These are phyloP conservation scores for Trachelus tabidus DNA, from an alignment of 2,888 invertebrate species.

Conservation along the genomic window DNA sequence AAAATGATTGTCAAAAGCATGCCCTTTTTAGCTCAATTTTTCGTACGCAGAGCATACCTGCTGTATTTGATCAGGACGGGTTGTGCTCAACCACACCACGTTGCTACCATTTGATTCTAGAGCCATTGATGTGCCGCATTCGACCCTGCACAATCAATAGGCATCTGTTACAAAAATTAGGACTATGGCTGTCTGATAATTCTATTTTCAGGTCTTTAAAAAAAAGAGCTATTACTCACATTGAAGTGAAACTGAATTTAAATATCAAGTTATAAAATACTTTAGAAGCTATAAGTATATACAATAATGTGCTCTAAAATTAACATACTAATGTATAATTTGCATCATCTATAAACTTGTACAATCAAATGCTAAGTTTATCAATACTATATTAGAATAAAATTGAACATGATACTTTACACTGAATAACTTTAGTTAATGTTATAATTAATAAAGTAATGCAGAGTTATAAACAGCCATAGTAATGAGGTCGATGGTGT, in stretches of 20 bases:
- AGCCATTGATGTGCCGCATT: conserved; percentile 60
- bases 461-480: neutral
- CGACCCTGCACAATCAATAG: conserved; percentile 56
- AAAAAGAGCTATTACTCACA: neutral
- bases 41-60: conserved; percentile 52
- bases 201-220: neutral
- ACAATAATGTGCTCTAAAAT: neutral
- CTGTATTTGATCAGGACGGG: conserved; percentile 61
- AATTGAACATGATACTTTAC: neutral
- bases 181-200: conserved; percentile 1
- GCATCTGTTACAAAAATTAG: conserved; percentile 34
- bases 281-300: neutral
- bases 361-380: neutral
- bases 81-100: conserved; percentile 61
- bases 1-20: neutral
- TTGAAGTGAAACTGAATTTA: neutral
- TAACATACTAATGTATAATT: neutral
- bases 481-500: conserved; percentile 7
- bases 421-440: neutral
- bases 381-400: neutral
- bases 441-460: neutral
- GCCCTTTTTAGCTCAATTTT: conserved; percentile 26
- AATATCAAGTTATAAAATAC: neutral
- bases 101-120: conserved; percentile 63
- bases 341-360: neutral